A percentile compares a stretch with the other conserved stretches of the same genome.
These are phyloP conservation scores for Netelia melanura DNA, from an alignment of 2,888 invertebrate genomes.

Conservation along the genomic window DNA sequence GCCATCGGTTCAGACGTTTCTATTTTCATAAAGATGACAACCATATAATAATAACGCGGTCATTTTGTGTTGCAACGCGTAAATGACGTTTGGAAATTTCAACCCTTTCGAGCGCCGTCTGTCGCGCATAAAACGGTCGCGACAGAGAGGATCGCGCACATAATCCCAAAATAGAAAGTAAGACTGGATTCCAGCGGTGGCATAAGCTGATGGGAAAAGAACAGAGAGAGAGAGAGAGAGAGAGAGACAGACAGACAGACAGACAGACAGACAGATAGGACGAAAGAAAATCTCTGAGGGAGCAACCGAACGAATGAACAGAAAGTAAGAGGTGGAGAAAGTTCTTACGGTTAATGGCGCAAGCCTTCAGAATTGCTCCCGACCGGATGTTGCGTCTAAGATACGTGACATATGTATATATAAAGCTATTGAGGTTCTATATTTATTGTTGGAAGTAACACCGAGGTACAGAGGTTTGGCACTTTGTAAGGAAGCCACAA, in stretches of 20 bases:
- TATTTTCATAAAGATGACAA: not conserved
- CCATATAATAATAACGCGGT: slow-evolving; percentile 11
- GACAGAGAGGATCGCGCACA: slow-evolving; percentile 37
- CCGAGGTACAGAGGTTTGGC: slow-evolving; percentile 2
- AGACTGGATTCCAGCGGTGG: slow-evolving; percentile 62
- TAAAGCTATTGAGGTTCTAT: slow-evolving; percentile 44
- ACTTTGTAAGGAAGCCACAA: slow-evolving; percentile 38
- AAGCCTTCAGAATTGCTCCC: slow-evolving; percentile 62
- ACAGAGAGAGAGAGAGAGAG: slow-evolving; percentile 33
- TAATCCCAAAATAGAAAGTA: slow-evolving; percentile 65
- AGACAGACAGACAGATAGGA: not conserved
- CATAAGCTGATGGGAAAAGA: slow-evolving; percentile 45
- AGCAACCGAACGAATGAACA: slow-evolving; percentile 35
- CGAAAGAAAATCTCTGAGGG: slow-evolving; percentile 49
- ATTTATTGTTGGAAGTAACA: slow-evolving; percentile 64
- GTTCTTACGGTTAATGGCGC: slow-evolving; percentile 57
- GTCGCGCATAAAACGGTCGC: slow-evolving; percentile 58
- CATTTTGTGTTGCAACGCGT: slow-evolving; percentile 21
- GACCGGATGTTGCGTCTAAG: slow-evolving; percentile 67
- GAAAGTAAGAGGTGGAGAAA: slow-evolving; percentile 13
- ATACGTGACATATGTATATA: slow-evolving; percentile 27
- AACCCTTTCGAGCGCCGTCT: slow-evolving; percentile 42
- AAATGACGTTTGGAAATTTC: slow-evolving; percentile 47
- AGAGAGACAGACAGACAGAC: slow-evolving; percentile 3
- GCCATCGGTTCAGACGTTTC: slow-evolving; percentile 15